A percentile compares a stretch with the other conserved stretches of the same genome.
Conservation (phyloP, 1,140 invertebrate genomes). For the Hyles euphorbiae region DNA sequence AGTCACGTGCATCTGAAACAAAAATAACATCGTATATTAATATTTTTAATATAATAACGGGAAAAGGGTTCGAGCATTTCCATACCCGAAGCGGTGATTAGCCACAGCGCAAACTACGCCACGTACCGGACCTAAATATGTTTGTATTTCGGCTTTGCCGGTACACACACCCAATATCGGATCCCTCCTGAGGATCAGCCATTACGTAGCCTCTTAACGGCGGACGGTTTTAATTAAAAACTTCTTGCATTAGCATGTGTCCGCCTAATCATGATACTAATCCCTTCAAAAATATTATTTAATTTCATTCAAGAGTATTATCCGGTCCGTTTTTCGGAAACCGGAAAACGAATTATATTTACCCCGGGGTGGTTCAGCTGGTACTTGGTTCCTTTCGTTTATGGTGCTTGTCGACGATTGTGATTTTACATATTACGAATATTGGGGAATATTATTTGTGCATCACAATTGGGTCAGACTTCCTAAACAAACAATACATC, state of each 20-base stretch:
- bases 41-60: constrained; percentile 29
- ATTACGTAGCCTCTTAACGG: constrained; percentile 71
- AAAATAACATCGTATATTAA: constrained; percentile 21
- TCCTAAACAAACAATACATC: constrained; percentile 55
- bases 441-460: constrained; percentile 40
- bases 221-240: constrained; percentile 74
- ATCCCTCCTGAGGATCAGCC: constrained; percentile 63
- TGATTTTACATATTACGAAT: constrained; percentile 6
- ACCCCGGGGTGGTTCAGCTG: not conserved
- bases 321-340: constrained; percentile 8
- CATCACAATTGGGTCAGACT: constrained; percentile 42
- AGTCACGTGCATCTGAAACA: constrained; percentile 61
- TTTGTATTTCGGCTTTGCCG: constrained; percentile 66
- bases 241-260: constrained; percentile 72
- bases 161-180: constrained; percentile 64
- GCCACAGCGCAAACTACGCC: constrained; percentile 46
- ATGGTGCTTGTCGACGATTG: not conserved
- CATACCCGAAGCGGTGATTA: constrained; percentile 57
- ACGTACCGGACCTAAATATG: constrained; percentile 68
- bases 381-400: not conserved
- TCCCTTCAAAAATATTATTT: constrained; percentile 63
- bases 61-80: constrained; percentile 52
- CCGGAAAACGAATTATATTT: constrained; percentile 2
- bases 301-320: constrained; percentile 39
- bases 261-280: constrained; percentile 55